Evolutionary conservation across 1,140 invertebrate species (phyloP).

Genomic region (Aphelinus atriplicis): DNA sequence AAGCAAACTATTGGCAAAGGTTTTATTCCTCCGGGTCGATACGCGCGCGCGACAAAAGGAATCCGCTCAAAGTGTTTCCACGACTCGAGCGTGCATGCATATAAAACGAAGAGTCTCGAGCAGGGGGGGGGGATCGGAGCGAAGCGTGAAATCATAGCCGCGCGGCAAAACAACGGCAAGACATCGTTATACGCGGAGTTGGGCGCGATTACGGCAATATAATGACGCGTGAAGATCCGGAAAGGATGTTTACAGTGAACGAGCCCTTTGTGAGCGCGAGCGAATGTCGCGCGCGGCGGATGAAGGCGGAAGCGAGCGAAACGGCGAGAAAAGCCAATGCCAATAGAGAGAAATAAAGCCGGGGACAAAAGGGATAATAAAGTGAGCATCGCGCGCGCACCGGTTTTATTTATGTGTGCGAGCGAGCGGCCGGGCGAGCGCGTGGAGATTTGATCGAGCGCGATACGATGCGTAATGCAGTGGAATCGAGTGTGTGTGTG

Average conservation of each 20-base stretch:
- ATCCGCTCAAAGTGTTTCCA: too few relatives aligned
- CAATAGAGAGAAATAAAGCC: background rate
- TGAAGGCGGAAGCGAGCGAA: background rate
- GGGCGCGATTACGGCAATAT: background rate
- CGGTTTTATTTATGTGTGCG: background rate
- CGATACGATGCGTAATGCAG: conserved; percentile 54
- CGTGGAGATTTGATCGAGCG: conserved; percentile 32
- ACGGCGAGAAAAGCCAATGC: background rate
- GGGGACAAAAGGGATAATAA: conserved; percentile 35
- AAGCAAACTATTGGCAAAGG: too few relatives aligned
- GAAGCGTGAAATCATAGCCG: too few relatives aligned
- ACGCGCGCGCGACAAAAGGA: too few relatives aligned
- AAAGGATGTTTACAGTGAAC: conserved; percentile 13
- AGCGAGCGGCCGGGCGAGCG: background rate
- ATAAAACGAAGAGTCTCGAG: background rate
- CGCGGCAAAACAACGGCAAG: too few relatives aligned
- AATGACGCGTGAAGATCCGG: conserved; percentile 10
- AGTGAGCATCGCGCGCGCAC: conserved; percentile 25
- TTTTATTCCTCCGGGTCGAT: too few relatives aligned
- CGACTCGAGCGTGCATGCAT: too few relatives aligned
- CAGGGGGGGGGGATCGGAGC: background rate
- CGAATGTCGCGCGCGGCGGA: background rate
- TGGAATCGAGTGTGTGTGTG: conserved; percentile 52
- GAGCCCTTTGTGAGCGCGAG: background rate
- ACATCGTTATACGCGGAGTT: too few relatives aligned